Conservation (phyloP, 2,113 vertebrate species). For the Mastomys natalensis region DNA sequence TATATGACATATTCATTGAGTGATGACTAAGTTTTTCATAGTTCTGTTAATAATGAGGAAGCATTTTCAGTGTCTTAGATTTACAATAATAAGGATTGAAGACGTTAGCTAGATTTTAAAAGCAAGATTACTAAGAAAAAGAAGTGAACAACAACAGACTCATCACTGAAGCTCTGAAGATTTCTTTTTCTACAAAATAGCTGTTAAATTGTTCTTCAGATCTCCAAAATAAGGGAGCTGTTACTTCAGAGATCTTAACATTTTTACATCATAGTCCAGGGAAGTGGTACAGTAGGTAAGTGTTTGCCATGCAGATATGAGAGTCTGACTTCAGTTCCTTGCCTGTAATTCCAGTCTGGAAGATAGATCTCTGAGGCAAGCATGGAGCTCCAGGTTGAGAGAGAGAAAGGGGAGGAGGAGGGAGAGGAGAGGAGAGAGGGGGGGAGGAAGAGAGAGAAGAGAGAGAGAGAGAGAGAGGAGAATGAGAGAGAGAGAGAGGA, state of each 20-base stretch:
- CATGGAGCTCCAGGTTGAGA: no score
- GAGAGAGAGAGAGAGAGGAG: no score
- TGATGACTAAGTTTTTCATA: constrained; percentile 17
- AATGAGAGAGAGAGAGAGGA: no score
- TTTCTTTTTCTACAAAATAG: neutral
- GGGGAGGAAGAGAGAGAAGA: no score
- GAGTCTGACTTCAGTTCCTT: neutral
- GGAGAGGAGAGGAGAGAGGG: no score
- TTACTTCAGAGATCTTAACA: neutral
- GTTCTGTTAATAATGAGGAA: constrained; percentile 12
- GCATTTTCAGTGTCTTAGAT: neutral
- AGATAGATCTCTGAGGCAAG: neutral
- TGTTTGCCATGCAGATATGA: neutral
- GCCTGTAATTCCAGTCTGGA: neutral
- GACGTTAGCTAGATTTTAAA: constrained; percentile 21
- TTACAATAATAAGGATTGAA: neutral
- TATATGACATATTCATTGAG: neutral
- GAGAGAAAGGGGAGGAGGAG: no score
- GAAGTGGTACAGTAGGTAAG: neutral
- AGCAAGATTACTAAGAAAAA: constrained; percentile 27
- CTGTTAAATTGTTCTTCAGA: neutral
- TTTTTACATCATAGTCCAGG: neutral
- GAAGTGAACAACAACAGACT: neutral
- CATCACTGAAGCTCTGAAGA: neutral
- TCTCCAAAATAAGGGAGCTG: neutral